Conservation (phyloP, 2,797 vertebrate species). For the Menidia menidia region DNA sequence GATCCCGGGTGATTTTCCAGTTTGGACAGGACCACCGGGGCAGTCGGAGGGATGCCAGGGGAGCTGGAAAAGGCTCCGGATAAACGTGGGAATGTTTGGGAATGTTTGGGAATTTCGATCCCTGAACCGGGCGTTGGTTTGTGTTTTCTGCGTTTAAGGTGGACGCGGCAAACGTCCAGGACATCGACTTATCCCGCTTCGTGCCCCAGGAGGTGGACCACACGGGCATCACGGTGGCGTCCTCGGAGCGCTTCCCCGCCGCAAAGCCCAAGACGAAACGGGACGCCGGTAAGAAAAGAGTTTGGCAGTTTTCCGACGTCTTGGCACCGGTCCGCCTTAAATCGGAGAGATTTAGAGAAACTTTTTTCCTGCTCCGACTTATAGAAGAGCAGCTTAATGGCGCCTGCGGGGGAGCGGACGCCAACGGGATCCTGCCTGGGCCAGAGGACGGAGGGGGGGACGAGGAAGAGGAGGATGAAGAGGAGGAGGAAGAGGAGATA, state of each 20-base stretch:
- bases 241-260: slow-evolving; percentile 88
- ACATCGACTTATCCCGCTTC: slow-evolving; percentile 92
- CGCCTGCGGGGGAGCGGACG: slow-evolving; percentile 91
- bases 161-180: slow-evolving; percentile 82
- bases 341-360: too few species aligned
- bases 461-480: slow-evolving; percentile 67
- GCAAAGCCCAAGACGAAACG: slow-evolving; percentile 68
- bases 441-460: slow-evolving; percentile 79
- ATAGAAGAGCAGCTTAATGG: slow-evolving; percentile 92
- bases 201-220: slow-evolving; percentile 93
- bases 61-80: too few species aligned
- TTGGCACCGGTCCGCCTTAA: too few species aligned
- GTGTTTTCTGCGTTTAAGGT: slow-evolving; percentile 45
- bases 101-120: too few species aligned
- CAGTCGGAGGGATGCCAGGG: too few species aligned
- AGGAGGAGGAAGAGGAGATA: slow-evolving; percentile 86
- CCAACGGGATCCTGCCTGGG: slow-evolving; percentile 83
- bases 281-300: slow-evolving; percentile 83
- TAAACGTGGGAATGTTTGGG: too few species aligned
- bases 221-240: slow-evolving; percentile 93
- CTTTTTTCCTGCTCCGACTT: not conserved
- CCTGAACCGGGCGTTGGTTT: not conserved
- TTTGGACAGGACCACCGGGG: too few species aligned
- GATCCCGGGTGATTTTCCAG: too few species aligned
- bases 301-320: rapidly evolving